These are phyloP conservation scores for Syngnathoides biaculeatus DNA, from an alignment of 2,113 vertebrate species.

Conservation along the genomic window DNA sequence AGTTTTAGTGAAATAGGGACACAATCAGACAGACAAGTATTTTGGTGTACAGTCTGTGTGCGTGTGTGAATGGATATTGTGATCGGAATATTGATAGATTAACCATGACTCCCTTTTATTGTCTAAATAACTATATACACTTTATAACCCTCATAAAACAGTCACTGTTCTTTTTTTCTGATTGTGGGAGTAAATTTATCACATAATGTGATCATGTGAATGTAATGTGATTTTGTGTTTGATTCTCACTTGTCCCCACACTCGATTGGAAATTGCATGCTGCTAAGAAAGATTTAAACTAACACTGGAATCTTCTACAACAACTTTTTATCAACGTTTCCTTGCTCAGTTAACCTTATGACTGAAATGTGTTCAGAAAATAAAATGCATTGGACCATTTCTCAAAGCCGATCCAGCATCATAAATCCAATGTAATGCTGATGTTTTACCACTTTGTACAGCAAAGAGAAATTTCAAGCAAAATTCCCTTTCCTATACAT, in stretches of 20 bases:
- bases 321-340: not conserved
- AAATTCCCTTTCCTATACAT: too few species aligned
- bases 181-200: not conserved
- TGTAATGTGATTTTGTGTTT: too few species aligned
- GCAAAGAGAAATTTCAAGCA: too few species aligned
- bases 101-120: conserved; percentile 65
- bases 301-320: not conserved
- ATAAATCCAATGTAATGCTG: too few species aligned
- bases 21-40: not conserved
- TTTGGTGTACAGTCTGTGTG: conserved; percentile 17
- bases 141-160: not conserved
- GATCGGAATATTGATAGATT: conserved; percentile 66
- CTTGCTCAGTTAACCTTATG: too few species aligned
- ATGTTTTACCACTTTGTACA: too few species aligned
- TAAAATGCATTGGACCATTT: too few species aligned
- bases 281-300: not conserved
- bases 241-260: not conserved
- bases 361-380: not conserved
- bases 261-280: not conserved
- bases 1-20: conserved; percentile 11
- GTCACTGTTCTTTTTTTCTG: not conserved
- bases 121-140: conserved; percentile 33
- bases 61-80: conserved; percentile 62
- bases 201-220: not conserved
- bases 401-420: too few species aligned